A percentile compares a stretch with the other conserved stretches of the same genome.
phyloP scores from a whole-genome alignment of 2,797 vertebrate species.

The Lerista edwardsae region DNA sequence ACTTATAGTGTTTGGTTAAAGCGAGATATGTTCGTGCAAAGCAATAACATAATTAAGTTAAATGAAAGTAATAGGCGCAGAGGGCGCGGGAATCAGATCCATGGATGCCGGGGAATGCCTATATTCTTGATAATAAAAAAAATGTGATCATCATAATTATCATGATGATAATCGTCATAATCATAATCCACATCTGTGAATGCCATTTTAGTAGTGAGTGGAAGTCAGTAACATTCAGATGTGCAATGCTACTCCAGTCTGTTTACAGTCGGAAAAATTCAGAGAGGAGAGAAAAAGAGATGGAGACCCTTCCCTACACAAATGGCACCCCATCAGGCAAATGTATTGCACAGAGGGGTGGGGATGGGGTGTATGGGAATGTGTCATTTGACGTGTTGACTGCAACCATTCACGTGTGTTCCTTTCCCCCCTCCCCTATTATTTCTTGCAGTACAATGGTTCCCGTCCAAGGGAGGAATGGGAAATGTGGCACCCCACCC shows the following conservation, averaged over 20 bases:
- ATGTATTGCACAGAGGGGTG: background rate
- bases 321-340: background rate
- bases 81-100: no score
- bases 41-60: no score
- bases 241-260: background rate
- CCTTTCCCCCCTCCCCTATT: constrained; percentile 42
- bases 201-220: background rate
- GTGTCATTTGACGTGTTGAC: background rate
- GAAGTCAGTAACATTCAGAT: background rate
- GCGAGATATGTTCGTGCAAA: no score
- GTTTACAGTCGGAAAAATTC: background rate
- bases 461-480: constrained; percentile 95
- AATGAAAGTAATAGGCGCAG: no score
- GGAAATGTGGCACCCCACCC: constrained; percentile 99
- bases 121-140: no score
- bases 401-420: constrained; percentile 29
- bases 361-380: rapidly evolving
- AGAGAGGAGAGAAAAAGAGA: background rate
- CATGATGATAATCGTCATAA: no score
- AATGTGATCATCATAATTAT: no score
- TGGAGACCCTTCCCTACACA: background rate
- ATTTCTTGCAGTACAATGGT: constrained; percentile 89
- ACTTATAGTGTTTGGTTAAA: no score
- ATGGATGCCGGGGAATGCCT: no score
- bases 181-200: no score